Evolutionary conservation across 2,888 invertebrate species (phyloP), one percentile per base, ranked within the genome.

Genomic region (Drosophila incognita): DNA sequence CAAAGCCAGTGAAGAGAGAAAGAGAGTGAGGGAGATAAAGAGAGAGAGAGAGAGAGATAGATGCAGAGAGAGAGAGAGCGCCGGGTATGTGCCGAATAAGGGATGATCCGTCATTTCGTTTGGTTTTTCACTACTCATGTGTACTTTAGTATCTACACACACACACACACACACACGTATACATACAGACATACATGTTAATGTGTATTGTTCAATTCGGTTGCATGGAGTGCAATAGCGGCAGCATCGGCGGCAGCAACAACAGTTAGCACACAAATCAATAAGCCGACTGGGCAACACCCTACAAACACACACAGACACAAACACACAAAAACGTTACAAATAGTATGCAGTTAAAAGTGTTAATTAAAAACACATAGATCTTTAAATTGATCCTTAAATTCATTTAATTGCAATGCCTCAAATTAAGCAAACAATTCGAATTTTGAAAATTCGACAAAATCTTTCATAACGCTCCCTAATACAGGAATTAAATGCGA

Each of bases 231-330:
- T 84, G 89, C 89, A 83, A 70, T 66, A 74, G 71, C 56, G 58
- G 61, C 29, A 62, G 62, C 64, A 64, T 65, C 67, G 63, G 53
- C 72, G 60, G 49, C 74, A 54, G 60, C 73, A 74, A 68, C 63
- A 76, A 70, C 67, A 33, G 53, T 61, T 67, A 67, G 42, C 62
- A 75, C 54, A 74, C 89, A 75, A 79, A 88, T 88, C 89, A 85
- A 89, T 87, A 82, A 75, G 79, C 82, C 87, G 89, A 89, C 84
- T 76, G 79, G 79, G 72, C 76, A 85, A 85, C 84, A 81, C 85
- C 89, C 85, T 85, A 52, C 57, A 69, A 60, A 27, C 4, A 36
- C 54, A 24, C 46, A 21, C 48, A 65, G 31, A 61, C 27, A 62
- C 21, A 52, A 36, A 42, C n/a, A 42, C 36, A 18, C 18, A 36